Base-by-base conservation (phyloP, 2,797 vertebrate genomes). In the Furcifer pardalis region DNA sequence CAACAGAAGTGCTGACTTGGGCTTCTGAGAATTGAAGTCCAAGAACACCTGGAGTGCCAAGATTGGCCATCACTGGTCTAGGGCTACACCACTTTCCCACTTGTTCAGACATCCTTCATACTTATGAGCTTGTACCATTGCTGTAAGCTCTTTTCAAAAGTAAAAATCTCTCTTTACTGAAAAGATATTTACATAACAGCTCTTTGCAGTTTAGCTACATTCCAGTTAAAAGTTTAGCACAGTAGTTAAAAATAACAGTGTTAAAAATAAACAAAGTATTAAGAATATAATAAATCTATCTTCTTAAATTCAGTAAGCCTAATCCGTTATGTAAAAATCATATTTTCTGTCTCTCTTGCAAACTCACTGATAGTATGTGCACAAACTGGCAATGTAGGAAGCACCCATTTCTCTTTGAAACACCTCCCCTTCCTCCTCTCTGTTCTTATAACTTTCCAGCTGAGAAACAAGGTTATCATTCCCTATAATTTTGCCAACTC, bases 401-500 rank as follows among this genome's bases (percentile, higher is more conserved):
- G 7, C 25, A 27, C 35, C 15, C 4, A 21, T 71, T 25, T 71
- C 40, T 1, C 59, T 71, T 49, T 5, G 13, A 42, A 52, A 12
- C 69, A 69, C 17, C 25, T 7, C 21, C n/a, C 56, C 32, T 21
- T 35, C 32, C 44, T 37, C n/a, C 65, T 68, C 68, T 63, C 46
- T 30, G 35, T 71, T 40, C 46, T 59, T 59, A 59, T 23, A 59
- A 27, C 27, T 42, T 7, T 69, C 79, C 65, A 56, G 44, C 7
- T 49, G 66, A 68, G 44, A 80, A 69, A 8, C 32, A 69, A 80
- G 35, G 49, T 69, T 30, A 40, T 35, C 5, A 15, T 80, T 21
- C n/a, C 68, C 46, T 37, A 65, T 68, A 37, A 68, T 69, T 80
- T 80, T 69, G 79, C 66, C 46, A 69, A 49, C 46, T 80, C 78